These are phyloP conservation scores for Seriola rivoliana DNA, from an alignment of 2,113 vertebrate genomes.

Conservation along the genomic window DNA sequence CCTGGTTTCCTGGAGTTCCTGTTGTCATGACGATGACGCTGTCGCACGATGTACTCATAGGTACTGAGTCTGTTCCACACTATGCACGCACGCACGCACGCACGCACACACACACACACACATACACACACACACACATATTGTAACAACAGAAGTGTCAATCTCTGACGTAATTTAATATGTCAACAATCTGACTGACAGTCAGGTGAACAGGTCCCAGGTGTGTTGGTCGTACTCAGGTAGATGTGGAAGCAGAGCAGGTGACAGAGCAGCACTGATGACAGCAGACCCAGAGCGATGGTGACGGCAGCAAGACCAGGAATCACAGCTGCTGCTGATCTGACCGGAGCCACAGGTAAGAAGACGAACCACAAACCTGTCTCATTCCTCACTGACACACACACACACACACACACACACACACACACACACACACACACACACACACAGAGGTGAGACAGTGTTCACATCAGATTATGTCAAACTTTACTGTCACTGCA, in stretches of 20 bases:
- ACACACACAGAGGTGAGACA: neutral
- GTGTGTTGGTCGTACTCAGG: conserved; percentile 87
- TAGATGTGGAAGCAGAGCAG: conserved; percentile 96
- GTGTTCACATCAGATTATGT: too few species aligned
- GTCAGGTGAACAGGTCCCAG: neutral
- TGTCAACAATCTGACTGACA: too few species aligned
- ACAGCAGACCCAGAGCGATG: conserved; percentile 88
- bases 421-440: too few species aligned
- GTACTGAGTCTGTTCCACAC: conserved; percentile 97
- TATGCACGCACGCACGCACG: conserved; percentile 61
- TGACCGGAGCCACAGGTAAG: conserved; percentile 89
- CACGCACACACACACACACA: too few species aligned
- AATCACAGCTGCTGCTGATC: conserved; percentile 87
- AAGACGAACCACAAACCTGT: conserved; percentile 92
- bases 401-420: neutral
- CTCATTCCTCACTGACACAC: conserved; percentile 86
- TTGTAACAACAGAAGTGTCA: neutral
- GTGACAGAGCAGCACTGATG: conserved; percentile 89
- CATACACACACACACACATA: neutral
- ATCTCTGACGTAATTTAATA: too few species aligned
- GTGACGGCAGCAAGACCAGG: conserved; percentile 89
- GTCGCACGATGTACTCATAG: conserved; percentile 94
- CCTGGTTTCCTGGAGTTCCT: conserved; percentile 79
- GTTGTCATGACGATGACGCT: conserved; percentile 88
- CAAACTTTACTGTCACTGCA: too few species aligned